Conservation (phyloP, 2,113 vertebrate genomes). For the Tautogolabrus adspersus region DNA sequence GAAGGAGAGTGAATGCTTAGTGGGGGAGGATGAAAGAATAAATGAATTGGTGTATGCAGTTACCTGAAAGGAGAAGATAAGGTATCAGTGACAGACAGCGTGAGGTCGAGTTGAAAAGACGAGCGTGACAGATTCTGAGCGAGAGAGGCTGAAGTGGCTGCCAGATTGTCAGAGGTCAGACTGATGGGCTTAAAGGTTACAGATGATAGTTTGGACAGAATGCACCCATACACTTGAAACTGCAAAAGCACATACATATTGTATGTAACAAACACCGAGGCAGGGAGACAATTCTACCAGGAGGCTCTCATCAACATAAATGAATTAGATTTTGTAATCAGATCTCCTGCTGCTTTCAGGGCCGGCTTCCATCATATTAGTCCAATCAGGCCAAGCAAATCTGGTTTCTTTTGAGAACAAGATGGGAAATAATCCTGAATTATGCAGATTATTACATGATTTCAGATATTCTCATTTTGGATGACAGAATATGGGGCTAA, state of each 20-base stretch:
- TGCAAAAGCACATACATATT: conserved; percentile 15
- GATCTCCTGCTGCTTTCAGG: conserved; percentile 35
- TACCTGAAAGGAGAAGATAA: conserved; percentile 71
- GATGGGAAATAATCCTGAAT: conserved; percentile 23
- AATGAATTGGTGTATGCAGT: conserved; percentile 52
- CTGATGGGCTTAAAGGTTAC: conserved; percentile 56
- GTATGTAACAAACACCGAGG: conserved; percentile 32
- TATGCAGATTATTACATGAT: background rate
- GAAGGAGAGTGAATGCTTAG: conserved; percentile 66
- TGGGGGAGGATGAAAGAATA: conserved; percentile 48
- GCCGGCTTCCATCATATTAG: conserved; percentile 16
- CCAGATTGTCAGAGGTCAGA: conserved; percentile 65
- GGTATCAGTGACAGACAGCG: conserved; percentile 59
- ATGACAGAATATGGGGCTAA: conserved; percentile 14
- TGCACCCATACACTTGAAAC: conserved; percentile 4
- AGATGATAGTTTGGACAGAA: conserved; percentile 26
- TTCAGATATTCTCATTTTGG: background rate
- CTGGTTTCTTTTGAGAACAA: conserved; percentile 16
- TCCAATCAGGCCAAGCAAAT: conserved; percentile 33
- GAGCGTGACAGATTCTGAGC: conserved; percentile 21
- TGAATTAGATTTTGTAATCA: conserved; percentile 56
- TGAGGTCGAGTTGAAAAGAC: conserved; percentile 52
- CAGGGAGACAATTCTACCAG: conserved; percentile 24
- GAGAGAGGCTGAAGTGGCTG: conserved; percentile 37
- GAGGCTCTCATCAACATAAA: conserved; percentile 41